Evolutionary conservation across 2,113 vertebrate genomes (phyloP).

Genomic region (Heterotilapia buettikoferi): DNA sequence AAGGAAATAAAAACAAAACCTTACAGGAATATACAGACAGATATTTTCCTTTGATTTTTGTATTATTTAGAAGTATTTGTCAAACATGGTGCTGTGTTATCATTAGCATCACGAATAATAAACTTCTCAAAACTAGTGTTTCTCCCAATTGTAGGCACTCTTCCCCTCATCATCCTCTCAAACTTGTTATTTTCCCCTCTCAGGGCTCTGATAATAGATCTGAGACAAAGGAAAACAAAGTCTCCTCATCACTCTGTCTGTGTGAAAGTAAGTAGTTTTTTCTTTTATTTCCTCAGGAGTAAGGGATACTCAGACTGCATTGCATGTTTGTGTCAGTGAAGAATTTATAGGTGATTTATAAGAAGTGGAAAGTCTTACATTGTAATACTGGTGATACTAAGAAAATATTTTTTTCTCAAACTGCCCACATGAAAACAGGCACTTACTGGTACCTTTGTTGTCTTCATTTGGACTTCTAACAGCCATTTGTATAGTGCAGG

Average conservation of each 20-base stretch:
- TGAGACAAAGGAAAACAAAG: conserved; percentile 19
- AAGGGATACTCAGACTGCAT: not conserved
- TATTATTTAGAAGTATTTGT: not conserved
- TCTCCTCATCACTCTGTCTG: not conserved
- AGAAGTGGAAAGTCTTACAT: not conserved
- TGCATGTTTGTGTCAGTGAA: not conserved
- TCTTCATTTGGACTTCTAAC: not conserved
- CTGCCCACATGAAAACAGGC: not conserved
- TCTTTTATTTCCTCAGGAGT: not conserved
- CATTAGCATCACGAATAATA: not conserved
- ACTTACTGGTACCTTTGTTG: not conserved
- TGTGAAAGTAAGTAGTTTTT: not conserved
- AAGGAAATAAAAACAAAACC: not conserved
- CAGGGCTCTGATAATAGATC: conserved; percentile 22
- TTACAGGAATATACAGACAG: conserved; percentile 14
- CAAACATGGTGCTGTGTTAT: not conserved
- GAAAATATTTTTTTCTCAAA: not conserved
- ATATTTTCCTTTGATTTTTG: not conserved
- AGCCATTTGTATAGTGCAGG: not conserved
- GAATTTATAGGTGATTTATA: not conserved
- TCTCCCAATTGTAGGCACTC: not conserved
- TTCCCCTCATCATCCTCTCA: not conserved
- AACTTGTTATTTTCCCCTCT: conserved; percentile 15
- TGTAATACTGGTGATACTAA: not conserved
- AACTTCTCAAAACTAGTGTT: not conserved